Base-by-base conservation (phyloP, 2,888 invertebrate genomes). In the Drosophila kuntzei region DNA sequence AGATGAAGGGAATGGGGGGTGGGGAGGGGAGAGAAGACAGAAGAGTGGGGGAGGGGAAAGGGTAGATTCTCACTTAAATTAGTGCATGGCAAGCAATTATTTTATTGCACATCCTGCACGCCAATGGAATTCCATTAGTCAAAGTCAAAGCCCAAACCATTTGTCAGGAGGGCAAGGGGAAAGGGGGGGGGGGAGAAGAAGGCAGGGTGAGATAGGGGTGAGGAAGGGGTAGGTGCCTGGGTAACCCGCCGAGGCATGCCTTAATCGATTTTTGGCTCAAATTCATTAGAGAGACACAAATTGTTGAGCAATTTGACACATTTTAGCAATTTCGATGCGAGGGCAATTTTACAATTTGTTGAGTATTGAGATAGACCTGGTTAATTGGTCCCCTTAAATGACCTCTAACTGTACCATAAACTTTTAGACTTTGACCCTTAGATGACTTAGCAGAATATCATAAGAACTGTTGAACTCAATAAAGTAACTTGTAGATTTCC, bases 51-150 rank as follows among this genome's bases (percentile, higher is more conserved):
- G 14, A 32, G 1, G 27, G 20, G 50, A 62, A 34, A 1, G 18
- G 20, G 54, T 62, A 41, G 54, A 61, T 62, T 71, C 57, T 46
- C 57, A 60, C 53, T 76, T 59, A 70, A 76, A 79, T 76, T 79
- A 76, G 36, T 72, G 78, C 76, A 65, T 63, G 20, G 62, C 61
- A 71, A 70, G 76, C 76, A 76, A 64, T 66, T 78, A 78, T 78
- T 80, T 66, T 50, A 79, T 79, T 71, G 68, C 71, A 71, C 60
- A 68, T 66, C 50, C 71, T 53, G 61, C 69, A 65, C 47, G 71
- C 57, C 61, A 55, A 68, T 68, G 64, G 65, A 80, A 83, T 83
- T 83, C 79, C 79, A 83, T 81, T 83, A 79, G 83, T 80, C 80
- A 79, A 83, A 81, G 83, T 81, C 81, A 69, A 71, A 76, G 69